Conservation (phyloP, 2,797 vertebrate species). For the Myiothlypis coronata region DNA sequence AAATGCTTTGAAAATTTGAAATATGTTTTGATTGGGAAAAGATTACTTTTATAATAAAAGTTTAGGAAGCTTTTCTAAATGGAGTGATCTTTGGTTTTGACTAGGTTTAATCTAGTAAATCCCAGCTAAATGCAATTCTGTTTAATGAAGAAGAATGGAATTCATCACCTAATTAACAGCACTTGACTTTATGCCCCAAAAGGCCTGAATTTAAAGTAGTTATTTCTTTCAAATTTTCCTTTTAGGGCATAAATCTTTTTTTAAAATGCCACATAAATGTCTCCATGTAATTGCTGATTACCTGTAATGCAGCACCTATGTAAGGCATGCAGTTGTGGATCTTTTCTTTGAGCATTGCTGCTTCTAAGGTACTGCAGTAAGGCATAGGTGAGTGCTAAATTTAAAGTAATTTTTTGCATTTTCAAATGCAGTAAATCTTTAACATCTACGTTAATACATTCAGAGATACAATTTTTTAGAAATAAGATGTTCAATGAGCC, state of each 20-base stretch:
- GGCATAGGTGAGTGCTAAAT: not conserved
- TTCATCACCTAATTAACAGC: slow-evolving; percentile 58
- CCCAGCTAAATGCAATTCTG: slow-evolving; percentile 47
- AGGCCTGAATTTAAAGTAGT: slow-evolving; percentile 28
- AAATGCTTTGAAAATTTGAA: not conserved
- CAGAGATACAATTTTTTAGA: too few species aligned
- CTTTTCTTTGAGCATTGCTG: not conserved
- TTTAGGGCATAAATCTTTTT: not conserved
- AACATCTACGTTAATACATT: not conserved
- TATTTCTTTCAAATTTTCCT: not conserved
- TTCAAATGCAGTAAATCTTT: not conserved
- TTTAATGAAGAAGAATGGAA: slow-evolving; percentile 45
- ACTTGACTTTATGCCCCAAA: slow-evolving; percentile 56
- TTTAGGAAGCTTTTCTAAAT: slow-evolving; percentile 17
- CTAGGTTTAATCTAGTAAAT: slow-evolving; percentile 37
- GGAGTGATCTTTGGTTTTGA: slow-evolving; percentile 5
- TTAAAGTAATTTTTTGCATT: not conserved
- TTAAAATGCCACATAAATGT: not conserved
- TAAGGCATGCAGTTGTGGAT: not conserved
- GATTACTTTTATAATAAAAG: not conserved
- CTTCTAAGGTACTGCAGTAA: not conserved
- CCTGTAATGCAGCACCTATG: not conserved
- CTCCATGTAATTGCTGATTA: not conserved
- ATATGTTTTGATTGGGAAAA: not conserved
- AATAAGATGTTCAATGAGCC: not conserved